phyloP scores from a whole-genome alignment of 2,888 invertebrate genomes.

The Drosophila testacea region DNA sequence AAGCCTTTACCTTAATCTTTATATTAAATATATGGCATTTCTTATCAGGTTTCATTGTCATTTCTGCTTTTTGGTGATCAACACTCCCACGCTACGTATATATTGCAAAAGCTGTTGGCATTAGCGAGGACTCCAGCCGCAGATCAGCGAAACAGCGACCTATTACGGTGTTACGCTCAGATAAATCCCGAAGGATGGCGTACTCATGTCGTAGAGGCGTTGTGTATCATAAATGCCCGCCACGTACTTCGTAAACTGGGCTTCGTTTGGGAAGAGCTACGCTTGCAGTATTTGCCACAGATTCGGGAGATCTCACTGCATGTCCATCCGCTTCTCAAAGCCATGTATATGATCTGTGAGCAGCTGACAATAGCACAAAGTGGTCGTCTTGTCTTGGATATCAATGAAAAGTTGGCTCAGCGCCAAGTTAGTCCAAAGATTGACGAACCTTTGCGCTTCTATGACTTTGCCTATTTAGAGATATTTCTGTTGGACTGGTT shows the following conservation, averaged over 20 bases:
- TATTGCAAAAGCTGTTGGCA: slow-evolving; percentile 79
- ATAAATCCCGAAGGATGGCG: slow-evolving; percentile 84
- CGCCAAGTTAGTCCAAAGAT: not conserved
- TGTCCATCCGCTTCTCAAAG: slow-evolving; percentile 85
- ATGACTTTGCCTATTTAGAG: slow-evolving; percentile 78
- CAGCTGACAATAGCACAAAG: slow-evolving; percentile 81
- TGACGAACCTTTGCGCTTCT: slow-evolving; percentile 73
- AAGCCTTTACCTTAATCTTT: not conserved
- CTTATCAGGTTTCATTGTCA: slow-evolving; percentile 76
- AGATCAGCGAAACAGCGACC: slow-evolving; percentile 45
- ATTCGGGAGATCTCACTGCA: slow-evolving; percentile 79
- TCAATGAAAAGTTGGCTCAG: slow-evolving; percentile 59
- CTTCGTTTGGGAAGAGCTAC: slow-evolving; percentile 73
- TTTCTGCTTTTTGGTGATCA: slow-evolving; percentile 82
- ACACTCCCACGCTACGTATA: slow-evolving; percentile 67
- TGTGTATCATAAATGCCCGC: slow-evolving; percentile 85
- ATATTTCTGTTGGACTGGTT: slow-evolving; percentile 83
- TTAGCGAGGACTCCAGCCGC: slow-evolving; percentile 36
- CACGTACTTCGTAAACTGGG: slow-evolving; percentile 84
- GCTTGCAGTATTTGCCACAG: slow-evolving; percentile 83
- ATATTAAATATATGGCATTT: not conserved
- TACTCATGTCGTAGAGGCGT: slow-evolving; percentile 86
- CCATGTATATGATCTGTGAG: slow-evolving; percentile 85
- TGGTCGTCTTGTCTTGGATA: slow-evolving; percentile 63
- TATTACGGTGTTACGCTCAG: slow-evolving; percentile 77